These are phyloP conservation scores for Beroe ovata DNA, from an alignment of 37 sponge, comb jelly and placozoan genomes.

Conservation along the genomic window DNA sequence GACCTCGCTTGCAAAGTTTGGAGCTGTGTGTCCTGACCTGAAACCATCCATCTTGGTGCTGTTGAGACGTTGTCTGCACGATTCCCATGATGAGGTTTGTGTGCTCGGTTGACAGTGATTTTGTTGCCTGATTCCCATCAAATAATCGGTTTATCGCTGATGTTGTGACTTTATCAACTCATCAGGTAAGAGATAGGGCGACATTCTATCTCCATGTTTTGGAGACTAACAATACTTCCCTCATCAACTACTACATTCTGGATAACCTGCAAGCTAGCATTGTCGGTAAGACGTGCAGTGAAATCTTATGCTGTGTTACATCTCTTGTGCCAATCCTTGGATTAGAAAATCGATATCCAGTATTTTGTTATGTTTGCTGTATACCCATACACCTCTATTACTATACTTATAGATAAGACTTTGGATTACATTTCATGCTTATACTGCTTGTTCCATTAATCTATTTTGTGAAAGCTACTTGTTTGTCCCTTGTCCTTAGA, in stretches of 20 bases:
- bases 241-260: slow-evolving; percentile 81
- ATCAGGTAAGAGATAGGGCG: slow-evolving; percentile 91
- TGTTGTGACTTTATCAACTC: neutral
- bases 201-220: slow-evolving; percentile 84
- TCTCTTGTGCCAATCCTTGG: no score
- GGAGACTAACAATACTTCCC: slow-evolving; percentile 73
- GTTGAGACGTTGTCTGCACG: slow-evolving; percentile 62
- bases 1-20: slow-evolving; percentile 90
- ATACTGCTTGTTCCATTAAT: no score
- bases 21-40: slow-evolving; percentile 82
- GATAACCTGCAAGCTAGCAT: slow-evolving; percentile 63
- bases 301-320: no score
- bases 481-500: no score
- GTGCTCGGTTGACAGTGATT: no score
- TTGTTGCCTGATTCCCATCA: neutral
- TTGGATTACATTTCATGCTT: no score
- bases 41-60: slow-evolving; percentile 68
- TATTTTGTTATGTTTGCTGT: no score
- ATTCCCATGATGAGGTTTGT: slow-evolving; percentile 49
- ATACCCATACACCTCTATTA: no score
- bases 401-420: no score
- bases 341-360: no score
- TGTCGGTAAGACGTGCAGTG: slow-evolving; percentile 54
- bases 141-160: neutral
- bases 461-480: no score